phyloP scores from a whole-genome alignment of 2,113 vertebrate genomes.

The Ciconia maguari region DNA sequence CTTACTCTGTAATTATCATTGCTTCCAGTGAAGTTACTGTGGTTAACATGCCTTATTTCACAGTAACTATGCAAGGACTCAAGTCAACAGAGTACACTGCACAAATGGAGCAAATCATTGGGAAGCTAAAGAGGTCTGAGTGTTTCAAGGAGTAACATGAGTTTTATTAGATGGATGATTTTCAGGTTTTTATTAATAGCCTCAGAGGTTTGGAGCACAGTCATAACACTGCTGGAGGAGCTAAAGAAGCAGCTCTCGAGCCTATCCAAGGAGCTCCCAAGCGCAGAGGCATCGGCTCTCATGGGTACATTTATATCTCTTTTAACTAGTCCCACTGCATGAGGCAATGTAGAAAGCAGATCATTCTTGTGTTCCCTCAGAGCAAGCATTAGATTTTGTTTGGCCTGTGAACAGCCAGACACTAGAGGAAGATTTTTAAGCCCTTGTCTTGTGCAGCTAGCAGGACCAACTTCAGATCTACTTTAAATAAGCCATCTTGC shows the following conservation, averaged over 20 bases:
- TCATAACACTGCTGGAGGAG: neutral
- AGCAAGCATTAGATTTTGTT: neutral
- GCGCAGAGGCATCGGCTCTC: neutral
- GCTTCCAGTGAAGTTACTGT: constrained; percentile 52
- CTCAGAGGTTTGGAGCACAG: neutral
- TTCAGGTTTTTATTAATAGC: constrained; percentile 10
- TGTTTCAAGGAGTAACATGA: neutral
- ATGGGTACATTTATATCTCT: neutral
- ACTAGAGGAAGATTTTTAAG: neutral
- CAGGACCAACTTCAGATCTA: neutral
- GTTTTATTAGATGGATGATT: constrained; percentile 1
- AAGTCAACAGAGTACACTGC: constrained; percentile 15
- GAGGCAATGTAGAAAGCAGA: neutral
- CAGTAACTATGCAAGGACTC: constrained; percentile 44
- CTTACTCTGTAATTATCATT: constrained; percentile 48
- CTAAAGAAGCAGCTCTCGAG: neutral
- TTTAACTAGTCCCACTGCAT: neutral
- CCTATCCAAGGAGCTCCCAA: neutral
- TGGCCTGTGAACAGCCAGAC: neutral
- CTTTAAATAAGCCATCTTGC: neutral
- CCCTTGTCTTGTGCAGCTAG: neutral
- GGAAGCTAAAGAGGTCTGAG: neutral
- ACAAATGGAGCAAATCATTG: constrained; percentile 42
- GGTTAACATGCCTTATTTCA: constrained; percentile 66
- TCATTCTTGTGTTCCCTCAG: neutral